Conservation (phyloP, 2,888 invertebrate species). For the Congeria kusceri region DNA sequence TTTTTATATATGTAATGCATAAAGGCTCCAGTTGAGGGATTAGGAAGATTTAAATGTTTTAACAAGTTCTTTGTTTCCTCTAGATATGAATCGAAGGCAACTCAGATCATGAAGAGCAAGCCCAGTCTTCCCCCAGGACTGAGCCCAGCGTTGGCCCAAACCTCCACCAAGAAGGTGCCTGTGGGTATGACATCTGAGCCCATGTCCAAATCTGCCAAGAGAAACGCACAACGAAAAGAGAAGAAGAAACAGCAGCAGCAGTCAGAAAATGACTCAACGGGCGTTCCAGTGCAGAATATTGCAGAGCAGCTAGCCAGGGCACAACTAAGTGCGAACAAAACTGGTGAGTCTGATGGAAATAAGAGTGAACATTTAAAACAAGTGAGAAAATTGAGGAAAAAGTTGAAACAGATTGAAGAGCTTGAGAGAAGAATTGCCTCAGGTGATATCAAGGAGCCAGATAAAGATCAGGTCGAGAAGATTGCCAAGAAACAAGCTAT, state of each 20-base stretch:
- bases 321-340: slow-evolving; percentile 42
- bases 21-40: no score
- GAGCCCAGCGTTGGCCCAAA: slow-evolving; percentile 69
- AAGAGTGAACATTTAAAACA: slow-evolving; percentile 87
- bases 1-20: no score
- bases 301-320: slow-evolving; percentile 60
- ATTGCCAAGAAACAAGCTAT: slow-evolving; percentile 92
- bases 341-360: slow-evolving; percentile 20
- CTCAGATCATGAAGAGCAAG: slow-evolving; percentile 91
- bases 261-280: slow-evolving; percentile 3
- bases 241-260: slow-evolving; percentile 77
- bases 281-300: slow-evolving; percentile 46
- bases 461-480: slow-evolving; percentile 94
- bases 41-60: no score
- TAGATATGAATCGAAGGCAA: slow-evolving; percentile 95
- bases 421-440: slow-evolving; percentile 93
- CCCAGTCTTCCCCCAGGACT: slow-evolving; percentile 87
- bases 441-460: slow-evolving; percentile 91
- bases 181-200: slow-evolving; percentile 45
- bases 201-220: slow-evolving; percentile 83
- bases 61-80: slow-evolving; percentile 19
- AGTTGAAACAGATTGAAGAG: slow-evolving; percentile 95
- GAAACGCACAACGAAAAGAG: slow-evolving; percentile 83
- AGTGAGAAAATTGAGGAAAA: slow-evolving; percentile 94
- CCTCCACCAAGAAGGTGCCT: slow-evolving; percentile 37